Evolutionary conservation across 92 coral and sea anemone genomes (phyloP), one percentile per base, ranked within the genome.

Genomic region (Umimayanthus chanpuru): DNA sequence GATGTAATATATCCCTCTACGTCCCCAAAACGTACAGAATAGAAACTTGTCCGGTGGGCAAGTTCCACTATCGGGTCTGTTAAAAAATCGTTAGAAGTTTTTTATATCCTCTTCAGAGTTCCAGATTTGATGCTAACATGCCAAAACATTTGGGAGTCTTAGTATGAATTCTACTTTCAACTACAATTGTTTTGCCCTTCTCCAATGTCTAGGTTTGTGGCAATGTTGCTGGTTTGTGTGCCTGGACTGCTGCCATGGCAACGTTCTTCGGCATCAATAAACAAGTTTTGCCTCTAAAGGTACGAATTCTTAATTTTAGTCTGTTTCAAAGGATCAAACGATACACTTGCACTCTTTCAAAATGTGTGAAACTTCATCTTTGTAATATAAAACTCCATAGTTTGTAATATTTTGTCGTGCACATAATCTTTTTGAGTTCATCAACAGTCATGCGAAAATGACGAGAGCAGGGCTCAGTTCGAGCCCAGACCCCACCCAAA

Each of bases 241-340:
- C 99, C 0, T 97, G 99, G 99, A 93, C 96, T 39, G 90, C 93
- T 77, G 95, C 99, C 81, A 97, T 97, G 99, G 90, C 99, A 47
- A 85, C 88, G 38, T 97, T 97, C 97, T 97, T 97, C 85, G 98
- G 97, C 61, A 95, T 97, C 80, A 97, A 97, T 90, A 97, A 97
- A 88, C 98, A 97, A 85, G 99, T 96, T 41, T 70, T 96, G 16
- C 99, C 99, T 16, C 92, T 96, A 20, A 96, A 96, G 94, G 99
- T 96, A 91, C 84, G 76, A 36, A 23, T 20, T 16, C 70, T 49
- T 23, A 10, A 78, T 28, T 18, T 14, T 30, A 50, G 28, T 3
- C 25, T n/a, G 49, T 61, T 20, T 12, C 56, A 40, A 32, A 25
- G 6, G 25, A 10, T 74, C 16, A 1, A 47, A 56, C 65, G 23